Conservation (phyloP, 1,140 invertebrate genomes). For the Drosophila carrolli region DNA sequence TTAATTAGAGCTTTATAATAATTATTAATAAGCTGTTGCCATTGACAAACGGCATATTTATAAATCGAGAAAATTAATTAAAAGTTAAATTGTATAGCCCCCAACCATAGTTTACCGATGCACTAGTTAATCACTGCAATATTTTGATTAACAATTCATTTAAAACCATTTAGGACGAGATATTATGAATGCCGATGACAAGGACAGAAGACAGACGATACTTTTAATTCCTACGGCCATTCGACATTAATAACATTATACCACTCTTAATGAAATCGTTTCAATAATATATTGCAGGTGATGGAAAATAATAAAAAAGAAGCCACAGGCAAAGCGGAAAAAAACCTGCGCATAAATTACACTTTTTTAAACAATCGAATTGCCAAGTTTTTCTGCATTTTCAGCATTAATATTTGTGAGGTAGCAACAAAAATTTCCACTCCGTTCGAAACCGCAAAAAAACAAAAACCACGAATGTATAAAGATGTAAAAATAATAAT, state of each 20-base stretch:
- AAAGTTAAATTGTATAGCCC: constrained; percentile 19
- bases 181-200: constrained; percentile 29
- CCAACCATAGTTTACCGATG: constrained; percentile 41
- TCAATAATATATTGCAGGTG: constrained; percentile 57
- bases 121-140: constrained; percentile 41
- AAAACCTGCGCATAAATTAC: constrained; percentile 12
- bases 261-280: constrained; percentile 52
- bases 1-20: constrained; percentile 28
- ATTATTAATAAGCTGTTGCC: constrained; percentile 22
- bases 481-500: constrained; percentile 14
- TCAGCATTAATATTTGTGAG: constrained; percentile 52
- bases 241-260: constrained; percentile 71
- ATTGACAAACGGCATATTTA: constrained; percentile 23
- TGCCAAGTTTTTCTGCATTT: constrained; percentile 59
- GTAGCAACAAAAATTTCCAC: constrained; percentile 9
- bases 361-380: constrained; percentile 48
- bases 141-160: constrained; percentile 68
- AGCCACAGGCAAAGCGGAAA: not conserved
- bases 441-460: constrained; percentile 1
- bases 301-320: constrained; percentile 3
- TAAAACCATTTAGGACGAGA: constrained; percentile 43
- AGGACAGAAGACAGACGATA: not conserved
- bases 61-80: constrained; percentile 21
- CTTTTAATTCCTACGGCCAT: constrained; percentile 34
- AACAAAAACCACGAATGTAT: constrained; percentile 31